These are phyloP conservation scores for Tolypeutes matacus DNA, from an alignment of 2,797 vertebrate genomes.

Conservation along the genomic window DNA sequence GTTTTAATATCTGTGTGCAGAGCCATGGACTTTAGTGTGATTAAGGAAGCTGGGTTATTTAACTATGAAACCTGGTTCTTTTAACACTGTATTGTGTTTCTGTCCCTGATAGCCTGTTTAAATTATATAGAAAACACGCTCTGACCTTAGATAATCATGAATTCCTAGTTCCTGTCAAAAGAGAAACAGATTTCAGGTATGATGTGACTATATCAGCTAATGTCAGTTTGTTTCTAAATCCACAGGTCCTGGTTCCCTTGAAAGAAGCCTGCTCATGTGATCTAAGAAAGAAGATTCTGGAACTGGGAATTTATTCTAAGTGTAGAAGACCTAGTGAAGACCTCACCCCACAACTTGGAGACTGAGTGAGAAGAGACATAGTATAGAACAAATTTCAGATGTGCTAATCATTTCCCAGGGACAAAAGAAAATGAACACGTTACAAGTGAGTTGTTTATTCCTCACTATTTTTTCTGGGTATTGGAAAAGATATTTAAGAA, in stretches of 20 bases:
- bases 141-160: background rate
- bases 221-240: background rate
- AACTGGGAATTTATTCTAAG: background rate
- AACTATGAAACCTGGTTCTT: background rate
- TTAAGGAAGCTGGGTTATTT: background rate
- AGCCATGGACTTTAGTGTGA: background rate
- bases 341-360: background rate
- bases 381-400: background rate
- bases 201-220: background rate
- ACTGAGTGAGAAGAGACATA: background rate
- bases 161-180: background rate
- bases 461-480: background rate
- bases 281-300: background rate
- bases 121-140: background rate
- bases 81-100: background rate
- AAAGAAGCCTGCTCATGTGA: background rate
- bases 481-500: background rate
- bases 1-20: background rate
- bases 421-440: constrained; percentile 12
- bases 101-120: background rate
- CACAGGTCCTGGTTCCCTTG: constrained; percentile 2
- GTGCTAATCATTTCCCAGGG: background rate
- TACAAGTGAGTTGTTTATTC: constrained; percentile 65
- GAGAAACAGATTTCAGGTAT: background rate
- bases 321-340: background rate